Conservation (phyloP, 2,888 invertebrate species). For the Drosophila lutescens region DNA sequence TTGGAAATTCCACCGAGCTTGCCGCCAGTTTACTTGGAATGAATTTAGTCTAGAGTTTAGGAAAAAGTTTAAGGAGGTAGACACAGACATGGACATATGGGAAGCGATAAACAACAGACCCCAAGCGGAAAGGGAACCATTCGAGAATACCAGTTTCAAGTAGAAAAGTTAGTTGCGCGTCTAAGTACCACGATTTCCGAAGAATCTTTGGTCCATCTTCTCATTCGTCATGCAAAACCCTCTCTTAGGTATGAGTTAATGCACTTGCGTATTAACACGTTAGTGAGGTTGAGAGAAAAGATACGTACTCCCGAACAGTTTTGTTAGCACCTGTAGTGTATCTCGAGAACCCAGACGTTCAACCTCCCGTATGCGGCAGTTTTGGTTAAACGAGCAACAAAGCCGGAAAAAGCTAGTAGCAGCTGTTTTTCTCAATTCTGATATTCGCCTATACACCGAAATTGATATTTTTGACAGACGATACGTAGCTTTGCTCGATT, state of each 20-base stretch:
- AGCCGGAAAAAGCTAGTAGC: background rate
- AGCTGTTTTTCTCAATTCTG: background rate
- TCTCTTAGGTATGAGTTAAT: background rate
- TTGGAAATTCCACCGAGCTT: background rate
- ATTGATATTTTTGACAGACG: background rate
- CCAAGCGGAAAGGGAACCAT: background rate
- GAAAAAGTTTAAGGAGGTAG: background rate
- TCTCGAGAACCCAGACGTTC: background rate
- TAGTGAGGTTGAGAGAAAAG: too few species aligned
- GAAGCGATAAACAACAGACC: background rate
- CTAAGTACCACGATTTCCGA: background rate
- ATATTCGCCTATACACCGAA: background rate
- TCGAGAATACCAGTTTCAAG: background rate
- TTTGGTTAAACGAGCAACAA: background rate
- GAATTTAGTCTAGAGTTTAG: constrained; percentile 1
- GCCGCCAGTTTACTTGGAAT: background rate
- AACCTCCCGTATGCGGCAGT: background rate
- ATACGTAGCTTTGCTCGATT: background rate
- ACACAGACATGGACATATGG: constrained; percentile 8
- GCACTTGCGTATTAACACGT: too few species aligned
- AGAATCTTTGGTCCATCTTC: background rate
- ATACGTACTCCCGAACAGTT: too few species aligned
- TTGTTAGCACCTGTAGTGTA: background rate
- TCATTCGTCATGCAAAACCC: constrained; percentile 2
- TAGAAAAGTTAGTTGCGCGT: background rate